Base-by-base conservation (phyloP, 2,113 vertebrate genomes). In the Lampris incognitus region DNA sequence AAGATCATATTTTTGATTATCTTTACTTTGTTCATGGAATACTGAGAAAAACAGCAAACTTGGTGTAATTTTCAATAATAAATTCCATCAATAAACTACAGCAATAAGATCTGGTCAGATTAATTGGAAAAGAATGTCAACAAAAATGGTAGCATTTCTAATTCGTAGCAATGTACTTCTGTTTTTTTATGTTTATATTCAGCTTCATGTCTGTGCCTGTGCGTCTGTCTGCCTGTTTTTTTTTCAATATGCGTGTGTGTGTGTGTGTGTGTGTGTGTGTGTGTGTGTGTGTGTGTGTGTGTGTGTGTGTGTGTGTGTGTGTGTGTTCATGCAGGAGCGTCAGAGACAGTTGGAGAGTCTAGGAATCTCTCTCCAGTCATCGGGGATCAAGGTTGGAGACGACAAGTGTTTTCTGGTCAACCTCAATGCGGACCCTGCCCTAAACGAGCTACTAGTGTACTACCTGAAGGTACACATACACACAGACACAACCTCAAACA, bases 401-500 rank as follows among this genome's bases (percentile, higher is more conserved):
- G 97, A 99, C 74, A 98, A 98, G 61, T 97, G 97, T 77, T 99
- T 98, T 90, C 95, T 99, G 39, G 97, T 99, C 59, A 99, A 99
- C 88, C 80, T 99, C 74, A 99, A 99, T 9, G 98, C 98, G 3
- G 98, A 99, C 88, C 98, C 98, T 36, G 98, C 98, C 55, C 96
- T 99, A 68, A 99, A 99, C 63, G 97, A 99, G 81, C 97, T 99
- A 42, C 92, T 99, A 72, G 97, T 99, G 3, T 99, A 99, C 82
- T 99, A 99, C 85, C 93, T 99, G 66, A 99, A 99, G 97, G 97
- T 99, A 69, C 48, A 58, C 10, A 46, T 49, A 56, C 40, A 55
- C 40, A 24, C 51, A 55, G 38, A 37, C 50, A 72, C n/a, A 60
- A 39, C 40, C 13, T 63, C 4, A 9, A 44, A 50, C 38, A 46